phyloP scores from a whole-genome alignment of 2,113 vertebrate species.

The Myotis brandtii region DNA sequence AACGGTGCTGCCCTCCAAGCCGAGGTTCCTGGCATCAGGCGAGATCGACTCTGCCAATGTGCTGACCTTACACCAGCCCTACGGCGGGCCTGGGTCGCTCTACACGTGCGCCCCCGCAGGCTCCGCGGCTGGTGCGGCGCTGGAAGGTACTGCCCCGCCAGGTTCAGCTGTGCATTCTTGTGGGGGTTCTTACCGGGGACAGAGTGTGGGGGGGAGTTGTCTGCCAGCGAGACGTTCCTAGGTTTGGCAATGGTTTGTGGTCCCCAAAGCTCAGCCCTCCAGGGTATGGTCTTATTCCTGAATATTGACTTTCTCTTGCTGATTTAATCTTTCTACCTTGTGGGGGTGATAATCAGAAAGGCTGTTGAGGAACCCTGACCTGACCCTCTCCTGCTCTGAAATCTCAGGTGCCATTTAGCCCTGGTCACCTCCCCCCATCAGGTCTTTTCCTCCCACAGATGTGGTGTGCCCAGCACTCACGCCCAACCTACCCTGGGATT shows the following conservation, averaged over 20 bases:
- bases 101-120: constrained; percentile 84
- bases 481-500: not conserved
- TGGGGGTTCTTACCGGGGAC: not conserved
- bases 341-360: not conserved
- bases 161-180: not conserved
- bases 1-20: constrained; percentile 81
- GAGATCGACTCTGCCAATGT: constrained; percentile 86
- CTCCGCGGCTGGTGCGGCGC: constrained; percentile 82
- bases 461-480: accelerated
- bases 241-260: not conserved
- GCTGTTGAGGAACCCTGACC: not conserved
- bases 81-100: constrained; percentile 83
- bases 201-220: accelerated
- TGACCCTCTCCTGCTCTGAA: not conserved
- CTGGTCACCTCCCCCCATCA: accelerated
- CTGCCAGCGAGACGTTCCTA: not conserved
- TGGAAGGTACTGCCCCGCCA: constrained; percentile 84
- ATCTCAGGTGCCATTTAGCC: not conserved
- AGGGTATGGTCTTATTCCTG: not conserved
- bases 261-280: not conserved
- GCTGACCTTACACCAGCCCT: constrained; percentile 89
- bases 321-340: not conserved
- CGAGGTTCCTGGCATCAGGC: constrained; percentile 80
- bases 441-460: accelerated
- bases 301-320: not conserved